Evolutionary conservation across 2,113 vertebrate genomes (phyloP).

Genomic region (Nothobranchius furzeri): DNA sequence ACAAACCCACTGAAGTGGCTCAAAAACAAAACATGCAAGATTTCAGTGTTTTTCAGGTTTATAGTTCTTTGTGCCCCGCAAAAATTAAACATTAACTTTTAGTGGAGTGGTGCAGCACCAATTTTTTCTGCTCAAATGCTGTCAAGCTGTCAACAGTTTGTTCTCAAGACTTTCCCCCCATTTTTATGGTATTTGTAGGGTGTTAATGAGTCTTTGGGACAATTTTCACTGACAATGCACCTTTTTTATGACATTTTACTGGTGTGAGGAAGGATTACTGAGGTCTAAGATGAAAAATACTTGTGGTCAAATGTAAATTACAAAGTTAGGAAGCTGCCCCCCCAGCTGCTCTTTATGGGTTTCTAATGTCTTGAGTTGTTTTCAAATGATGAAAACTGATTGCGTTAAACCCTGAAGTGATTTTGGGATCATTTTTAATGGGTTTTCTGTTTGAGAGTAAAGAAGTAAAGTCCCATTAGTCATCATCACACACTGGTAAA

Average conservation of each 20-base stretch:
- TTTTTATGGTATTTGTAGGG: slow-evolving; percentile 19
- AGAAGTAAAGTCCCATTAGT: background rate
- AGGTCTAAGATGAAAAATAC: background rate
- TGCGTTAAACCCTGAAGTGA: background rate
- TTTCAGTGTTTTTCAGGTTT: background rate
- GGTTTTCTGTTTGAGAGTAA: slow-evolving; percentile 8
- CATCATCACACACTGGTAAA: too few relatives aligned
- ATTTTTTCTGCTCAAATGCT: slow-evolving; percentile 8
- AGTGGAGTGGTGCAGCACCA: background rate
- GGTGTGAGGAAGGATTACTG: background rate
- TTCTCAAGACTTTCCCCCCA: background rate
- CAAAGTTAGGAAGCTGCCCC: background rate
- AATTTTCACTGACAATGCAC: background rate
- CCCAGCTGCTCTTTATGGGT: background rate
- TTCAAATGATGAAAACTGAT: background rate
- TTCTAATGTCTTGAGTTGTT: background rate
- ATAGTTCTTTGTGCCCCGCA: background rate
- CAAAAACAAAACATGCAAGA: background rate
- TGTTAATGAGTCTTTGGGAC: slow-evolving; percentile 20
- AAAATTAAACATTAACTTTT: background rate
- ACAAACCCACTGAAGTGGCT: background rate
- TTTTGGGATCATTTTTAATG: background rate
- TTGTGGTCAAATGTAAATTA: background rate
- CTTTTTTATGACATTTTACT: background rate
- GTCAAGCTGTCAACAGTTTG: slow-evolving; percentile 18